A percentile compares a stretch with the other conserved stretches of the same genome.
Evolutionary conservation across 2,888 invertebrate genomes (phyloP).

Genomic region (Zygaena filipendulae): DNA sequence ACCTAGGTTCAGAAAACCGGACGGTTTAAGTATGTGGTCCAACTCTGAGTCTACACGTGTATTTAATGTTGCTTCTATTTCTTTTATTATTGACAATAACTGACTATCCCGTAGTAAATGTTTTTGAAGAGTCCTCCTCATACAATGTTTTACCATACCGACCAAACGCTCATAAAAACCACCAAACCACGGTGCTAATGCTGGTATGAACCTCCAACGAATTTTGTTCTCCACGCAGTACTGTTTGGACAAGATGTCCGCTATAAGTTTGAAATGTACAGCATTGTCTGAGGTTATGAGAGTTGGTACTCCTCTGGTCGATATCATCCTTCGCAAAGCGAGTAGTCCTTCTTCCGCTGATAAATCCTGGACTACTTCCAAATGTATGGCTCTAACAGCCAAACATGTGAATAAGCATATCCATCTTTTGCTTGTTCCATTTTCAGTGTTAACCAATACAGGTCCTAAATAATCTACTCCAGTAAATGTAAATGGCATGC

Average conservation of each 20-base stretch:
- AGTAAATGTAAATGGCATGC: conserved; percentile 14
- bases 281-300: conserved; percentile 16
- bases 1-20: too few species aligned
- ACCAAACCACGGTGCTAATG: conserved; percentile 12
- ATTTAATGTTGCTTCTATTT: too few species aligned
- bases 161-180: conserved; percentile 11
- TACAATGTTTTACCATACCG: conserved; percentile 9
- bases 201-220: conserved; percentile 8
- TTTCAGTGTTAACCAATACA: conserved; percentile 5
- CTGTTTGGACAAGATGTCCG: too few species aligned
- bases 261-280: conserved; percentile 14
- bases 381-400: conserved; percentile 17
- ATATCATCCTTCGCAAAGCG: conserved; percentile 13
- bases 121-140: too few species aligned
- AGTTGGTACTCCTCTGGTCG: conserved; percentile 9
- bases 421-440: conserved; percentile 16
- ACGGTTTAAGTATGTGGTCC: too few species aligned
- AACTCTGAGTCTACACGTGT: too few species aligned
- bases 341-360: conserved; percentile 17
- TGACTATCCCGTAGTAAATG: too few species aligned
- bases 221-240: conserved; percentile 8
- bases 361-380: conserved; percentile 18
- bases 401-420: conserved; percentile 15
- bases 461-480: conserved; percentile 17
- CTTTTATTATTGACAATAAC: too few species aligned